Evolutionary conservation across 2,888 invertebrate species (phyloP).

Genomic region (Dichetophora obliterata): DNA sequence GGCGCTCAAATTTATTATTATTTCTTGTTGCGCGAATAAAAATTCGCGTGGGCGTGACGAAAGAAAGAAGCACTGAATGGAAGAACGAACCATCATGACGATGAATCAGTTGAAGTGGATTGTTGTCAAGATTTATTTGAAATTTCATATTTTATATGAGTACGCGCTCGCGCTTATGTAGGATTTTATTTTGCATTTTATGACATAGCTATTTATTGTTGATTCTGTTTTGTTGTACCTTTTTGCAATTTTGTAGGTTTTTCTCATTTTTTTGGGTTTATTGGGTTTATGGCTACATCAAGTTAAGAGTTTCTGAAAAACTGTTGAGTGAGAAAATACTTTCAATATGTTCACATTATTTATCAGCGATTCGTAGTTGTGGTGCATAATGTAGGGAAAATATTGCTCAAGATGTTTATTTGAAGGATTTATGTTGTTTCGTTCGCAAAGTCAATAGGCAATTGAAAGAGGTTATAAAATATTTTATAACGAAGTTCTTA

Average conservation of each 20-base stretch:
- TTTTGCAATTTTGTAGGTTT: background rate
- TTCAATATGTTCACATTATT: background rate
- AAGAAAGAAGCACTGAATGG: background rate
- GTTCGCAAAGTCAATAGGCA: too few relatives aligned
- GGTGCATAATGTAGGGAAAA: too few relatives aligned
- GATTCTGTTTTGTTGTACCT: background rate
- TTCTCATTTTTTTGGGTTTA: background rate
- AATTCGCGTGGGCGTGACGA: background rate
- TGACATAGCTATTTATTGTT: background rate
- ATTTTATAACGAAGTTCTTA: too few relatives aligned
- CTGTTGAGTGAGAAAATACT: background rate
- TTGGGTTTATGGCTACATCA: background rate
- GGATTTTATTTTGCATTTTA: constrained; percentile 10
- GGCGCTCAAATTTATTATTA: background rate
- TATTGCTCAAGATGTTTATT: too few relatives aligned
- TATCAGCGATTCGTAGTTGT: too few relatives aligned
- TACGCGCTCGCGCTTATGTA: background rate
- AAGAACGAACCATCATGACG: background rate
- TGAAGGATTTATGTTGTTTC: too few relatives aligned
- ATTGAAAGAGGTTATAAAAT: too few relatives aligned
- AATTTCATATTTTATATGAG: constrained; percentile 30
- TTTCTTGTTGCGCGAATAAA: background rate
- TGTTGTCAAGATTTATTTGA: constrained; percentile 32
- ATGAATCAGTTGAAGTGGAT: background rate
- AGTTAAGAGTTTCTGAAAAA: background rate